Conservation (phyloP, 1,140 invertebrate species). For the Dendrolimus punctatus region DNA sequence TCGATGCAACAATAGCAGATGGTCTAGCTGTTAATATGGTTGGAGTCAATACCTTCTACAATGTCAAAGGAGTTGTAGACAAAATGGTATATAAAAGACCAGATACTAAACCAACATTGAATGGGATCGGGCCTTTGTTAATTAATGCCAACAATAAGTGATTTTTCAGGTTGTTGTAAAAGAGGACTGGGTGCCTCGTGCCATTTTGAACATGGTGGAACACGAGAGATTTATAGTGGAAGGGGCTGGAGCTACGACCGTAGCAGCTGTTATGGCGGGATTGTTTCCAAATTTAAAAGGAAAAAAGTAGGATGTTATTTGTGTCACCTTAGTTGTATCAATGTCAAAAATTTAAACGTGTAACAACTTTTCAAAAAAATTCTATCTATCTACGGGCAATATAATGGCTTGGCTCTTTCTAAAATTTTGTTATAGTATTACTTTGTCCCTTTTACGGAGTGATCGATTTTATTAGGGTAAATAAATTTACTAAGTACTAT, state of each 20-base stretch:
- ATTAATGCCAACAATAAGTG: neutral
- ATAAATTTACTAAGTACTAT: too few species aligned
- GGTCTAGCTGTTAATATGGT: slow-evolving; percentile 87
- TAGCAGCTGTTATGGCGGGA: slow-evolving; percentile 89
- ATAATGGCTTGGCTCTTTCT: too few species aligned
- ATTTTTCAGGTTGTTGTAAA: slow-evolving; percentile 76
- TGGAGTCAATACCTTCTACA: slow-evolving; percentile 86
- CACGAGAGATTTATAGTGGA: slow-evolving; percentile 94
- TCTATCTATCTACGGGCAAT: too few species aligned
- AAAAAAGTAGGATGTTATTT: slow-evolving; percentile 79
- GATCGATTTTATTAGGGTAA: too few species aligned
- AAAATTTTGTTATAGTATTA: too few species aligned
- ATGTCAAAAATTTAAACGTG: neutral
- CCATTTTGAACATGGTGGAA: slow-evolving; percentile 90
- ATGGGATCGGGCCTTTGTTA: too few species aligned
- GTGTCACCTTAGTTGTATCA: neutral
- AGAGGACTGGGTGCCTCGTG: slow-evolving; percentile 90
- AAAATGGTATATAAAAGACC: slow-evolving; percentile 77
- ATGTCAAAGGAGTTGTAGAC: slow-evolving; percentile 80
- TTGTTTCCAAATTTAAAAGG: slow-evolving; percentile 88
- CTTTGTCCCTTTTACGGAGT: too few species aligned
- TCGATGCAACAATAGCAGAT: slow-evolving; percentile 84
- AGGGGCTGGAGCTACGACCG: slow-evolving; percentile 87
- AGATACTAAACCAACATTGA: too few species aligned
- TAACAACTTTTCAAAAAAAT: too few species aligned